phyloP scores from a whole-genome alignment of 2,797 vertebrate genomes.

The Chloroceryle amazona region DNA sequence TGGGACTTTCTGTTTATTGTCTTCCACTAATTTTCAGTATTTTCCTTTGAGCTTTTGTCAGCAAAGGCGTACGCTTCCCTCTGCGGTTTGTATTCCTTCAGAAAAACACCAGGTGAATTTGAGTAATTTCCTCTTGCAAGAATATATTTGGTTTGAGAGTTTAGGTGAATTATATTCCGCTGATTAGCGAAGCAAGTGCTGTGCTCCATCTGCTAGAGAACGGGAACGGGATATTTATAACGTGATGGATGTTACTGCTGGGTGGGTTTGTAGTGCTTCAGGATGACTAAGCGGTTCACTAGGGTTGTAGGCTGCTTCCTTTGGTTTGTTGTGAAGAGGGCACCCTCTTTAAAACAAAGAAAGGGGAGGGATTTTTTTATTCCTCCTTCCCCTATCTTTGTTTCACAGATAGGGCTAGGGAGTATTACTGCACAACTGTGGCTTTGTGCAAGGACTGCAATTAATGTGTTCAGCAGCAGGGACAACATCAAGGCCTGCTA shows the following conservation, averaged over 20 bases:
- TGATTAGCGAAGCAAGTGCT: conserved; percentile 68
- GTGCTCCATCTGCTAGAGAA: conserved; percentile 65
- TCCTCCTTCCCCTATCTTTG: too few relatives aligned
- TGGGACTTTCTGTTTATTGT: conserved; percentile 56
- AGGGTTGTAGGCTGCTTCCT: not conserved
- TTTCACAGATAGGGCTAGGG: not conserved
- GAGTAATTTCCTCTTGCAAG: conserved; percentile 46
- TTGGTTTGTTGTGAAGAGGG: not conserved
- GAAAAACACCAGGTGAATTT: conserved; percentile 26
- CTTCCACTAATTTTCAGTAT: conserved; percentile 8
- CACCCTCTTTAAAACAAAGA: not conserved
- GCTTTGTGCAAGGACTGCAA: not conserved
- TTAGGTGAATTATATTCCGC: conserved; percentile 68
- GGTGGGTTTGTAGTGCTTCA: conserved; percentile 31
- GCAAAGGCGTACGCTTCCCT: conserved; percentile 21
- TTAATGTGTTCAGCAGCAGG: not conserved
- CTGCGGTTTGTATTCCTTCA: not conserved
- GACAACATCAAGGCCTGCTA: not conserved
- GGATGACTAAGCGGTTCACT: not conserved
- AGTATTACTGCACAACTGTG: not conserved
- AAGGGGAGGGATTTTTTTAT: too few relatives aligned
- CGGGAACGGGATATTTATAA: conserved; percentile 65
- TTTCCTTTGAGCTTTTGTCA: conserved; percentile 59
- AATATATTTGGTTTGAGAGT: conserved; percentile 34
- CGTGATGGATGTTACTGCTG: conserved; percentile 59